A percentile compares a stretch with the other conserved stretches of the same genome.
These are phyloP conservation scores for Mythimna lalbum DNA, from an alignment of 2,888 invertebrate genomes.

Conservation along the genomic window DNA sequence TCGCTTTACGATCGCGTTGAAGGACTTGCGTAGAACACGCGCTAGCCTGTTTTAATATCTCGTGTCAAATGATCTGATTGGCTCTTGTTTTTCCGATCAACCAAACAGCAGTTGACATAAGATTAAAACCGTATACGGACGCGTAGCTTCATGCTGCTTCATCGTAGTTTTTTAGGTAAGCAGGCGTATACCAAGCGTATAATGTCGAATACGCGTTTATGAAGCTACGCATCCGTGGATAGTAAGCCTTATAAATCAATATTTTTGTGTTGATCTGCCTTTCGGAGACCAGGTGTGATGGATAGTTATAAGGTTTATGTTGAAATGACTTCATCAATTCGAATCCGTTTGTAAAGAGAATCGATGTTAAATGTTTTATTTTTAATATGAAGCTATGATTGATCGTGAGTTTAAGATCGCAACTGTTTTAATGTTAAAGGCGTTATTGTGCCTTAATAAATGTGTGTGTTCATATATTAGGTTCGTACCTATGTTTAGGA, in stretches of 20 bases:
- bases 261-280: background rate
- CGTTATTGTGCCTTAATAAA: conserved; percentile 51
- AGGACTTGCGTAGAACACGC: too few species aligned
- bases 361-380: conserved; percentile 49
- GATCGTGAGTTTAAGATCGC: conserved; percentile 16
- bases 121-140: too few species aligned
- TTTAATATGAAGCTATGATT: conserved; percentile 55
- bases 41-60: background rate
- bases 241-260: too few species aligned
- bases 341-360: conserved; percentile 48
- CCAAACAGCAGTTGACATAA: too few species aligned
- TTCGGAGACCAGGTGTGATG: background rate
- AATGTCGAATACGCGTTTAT: too few species aligned
- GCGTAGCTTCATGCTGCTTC: too few species aligned
- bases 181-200: too few species aligned
- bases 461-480: conserved; percentile 33
- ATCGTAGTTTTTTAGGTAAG: too few species aligned
- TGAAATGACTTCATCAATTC: conserved; percentile 27
- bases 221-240: too few species aligned
- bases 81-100: background rate
- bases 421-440: conserved; percentile 11
- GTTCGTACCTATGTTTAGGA: conserved; percentile 45
- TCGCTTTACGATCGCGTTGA: too few species aligned
- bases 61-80: background rate
- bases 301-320: conserved; percentile 9